Evolutionary conservation across 2,797 vertebrate species (phyloP), one percentile per base, ranked within the genome.

Genomic region (Rhynchotus rufescens): DNA sequence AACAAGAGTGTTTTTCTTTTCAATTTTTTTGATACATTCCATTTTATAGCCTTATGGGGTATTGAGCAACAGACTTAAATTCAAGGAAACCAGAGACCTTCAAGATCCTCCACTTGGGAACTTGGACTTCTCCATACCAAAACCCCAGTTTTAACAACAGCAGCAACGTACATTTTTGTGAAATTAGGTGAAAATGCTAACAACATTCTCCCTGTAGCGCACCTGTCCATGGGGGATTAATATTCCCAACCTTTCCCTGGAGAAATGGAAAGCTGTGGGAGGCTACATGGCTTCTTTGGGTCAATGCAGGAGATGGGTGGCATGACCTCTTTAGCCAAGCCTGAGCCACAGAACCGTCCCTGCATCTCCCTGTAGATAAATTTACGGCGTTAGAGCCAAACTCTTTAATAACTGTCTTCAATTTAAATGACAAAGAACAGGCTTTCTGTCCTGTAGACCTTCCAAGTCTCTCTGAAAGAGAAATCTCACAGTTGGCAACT

Each of bases 401-500:
- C 11, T 75, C 16, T 22, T n/a, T 21, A 49, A 34, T 21, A 60
- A 67, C 25, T 52, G 13, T n/a, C 42, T 23, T 30, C 79, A n/a
- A 85, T 49, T 85, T 26, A 69, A 94, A 76, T 85, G 10, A 64
- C 68, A 87, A 88, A 51, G 19, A 83, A 52, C 0, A 4, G 40
- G 36, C 49, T 93, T 96, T 80, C 69, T 59, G 78, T 85, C 82
- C 54, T 75, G 11, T 56, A 26, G 51, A 30, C 6, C 23, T 56
- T 65, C 62, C 25, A 23, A 86, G 77, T 73, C 51, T 52, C 74
- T 92, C 69, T 67, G 51, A 85, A 90, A 90, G 76, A 87, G 51
- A 45, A 90, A 79, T 86, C 66, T 79, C 72, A 28, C 13, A 85
- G 65, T 57, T 95, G 84, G 88, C 81, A 91, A 80, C 67, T 91